Evolutionary conservation across 1,140 invertebrate species (phyloP).

Genomic region (Pseudomyrmex dendroicus): DNA sequence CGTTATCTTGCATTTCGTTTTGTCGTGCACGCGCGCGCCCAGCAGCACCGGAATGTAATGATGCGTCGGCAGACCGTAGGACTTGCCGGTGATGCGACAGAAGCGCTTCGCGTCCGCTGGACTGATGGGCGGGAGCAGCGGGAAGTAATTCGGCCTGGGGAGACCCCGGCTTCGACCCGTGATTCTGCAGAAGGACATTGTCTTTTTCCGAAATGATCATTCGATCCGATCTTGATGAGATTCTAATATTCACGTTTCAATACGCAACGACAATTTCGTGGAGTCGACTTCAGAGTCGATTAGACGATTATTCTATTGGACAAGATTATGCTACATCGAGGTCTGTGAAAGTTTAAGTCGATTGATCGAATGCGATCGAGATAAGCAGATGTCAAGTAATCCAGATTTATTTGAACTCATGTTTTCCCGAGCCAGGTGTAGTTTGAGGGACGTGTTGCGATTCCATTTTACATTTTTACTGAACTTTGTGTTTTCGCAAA

Average conservation of each 20-base stretch:
- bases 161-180: constrained; percentile 92
- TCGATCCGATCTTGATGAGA: background rate
- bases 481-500: background rate
- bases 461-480: too few species aligned
- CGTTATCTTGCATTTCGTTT: constrained; percentile 87
- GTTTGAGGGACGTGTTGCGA: too few species aligned
- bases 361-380: too few species aligned
- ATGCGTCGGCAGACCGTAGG: constrained; percentile 90
- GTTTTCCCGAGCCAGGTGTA: too few species aligned
- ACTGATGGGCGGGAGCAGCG: constrained; percentile 91
- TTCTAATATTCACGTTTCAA: background rate
- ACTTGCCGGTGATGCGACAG: constrained; percentile 93
- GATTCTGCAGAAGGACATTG: constrained; percentile 92
- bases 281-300: background rate
- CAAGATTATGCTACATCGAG: background rate
- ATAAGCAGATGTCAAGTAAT: too few species aligned
- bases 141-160: constrained; percentile 93
- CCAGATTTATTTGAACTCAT: too few species aligned
- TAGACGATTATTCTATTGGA: background rate
- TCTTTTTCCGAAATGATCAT: constrained; percentile 52
- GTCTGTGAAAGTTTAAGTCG: background rate
- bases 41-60: constrained; percentile 92
- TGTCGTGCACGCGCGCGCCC: constrained; percentile 85
- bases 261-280: background rate
- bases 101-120: constrained; percentile 92